Evolutionary conservation across 2,888 invertebrate genomes (phyloP).

Genomic region (Volucella inanis): DNA sequence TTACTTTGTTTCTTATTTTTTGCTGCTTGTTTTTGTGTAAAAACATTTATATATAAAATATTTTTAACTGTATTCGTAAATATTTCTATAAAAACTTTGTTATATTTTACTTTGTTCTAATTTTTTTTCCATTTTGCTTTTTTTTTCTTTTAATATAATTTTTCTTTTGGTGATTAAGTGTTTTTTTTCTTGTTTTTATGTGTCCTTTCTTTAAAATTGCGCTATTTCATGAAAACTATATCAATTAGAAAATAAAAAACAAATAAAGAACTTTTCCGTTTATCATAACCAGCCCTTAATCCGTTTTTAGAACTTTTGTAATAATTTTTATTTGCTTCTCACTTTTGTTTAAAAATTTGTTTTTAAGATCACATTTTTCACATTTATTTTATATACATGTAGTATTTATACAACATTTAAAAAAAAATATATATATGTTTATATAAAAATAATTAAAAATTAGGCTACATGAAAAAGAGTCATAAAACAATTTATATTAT

Average conservation of each 20-base stretch:
- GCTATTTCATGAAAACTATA: constrained; percentile 58
- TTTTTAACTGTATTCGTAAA: constrained; percentile 72
- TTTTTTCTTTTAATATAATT: constrained; percentile 40
- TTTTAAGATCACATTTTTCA: constrained; percentile 71
- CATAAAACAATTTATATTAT: not conserved
- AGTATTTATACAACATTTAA: constrained; percentile 57
- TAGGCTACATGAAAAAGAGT: constrained; percentile 4
- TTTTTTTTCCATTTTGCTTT: constrained; percentile 44
- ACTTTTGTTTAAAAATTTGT: constrained; percentile 75
- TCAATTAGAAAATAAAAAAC: constrained; percentile 22
- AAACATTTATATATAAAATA: constrained; percentile 74
- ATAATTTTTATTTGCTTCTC: constrained; percentile 73
- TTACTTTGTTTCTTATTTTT: constrained; percentile 32
- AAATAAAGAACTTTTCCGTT: constrained; percentile 79
- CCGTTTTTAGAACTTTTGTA: constrained; percentile 38
- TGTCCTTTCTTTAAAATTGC: constrained; percentile 44
- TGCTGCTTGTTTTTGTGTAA: constrained; percentile 68
- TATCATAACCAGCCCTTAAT: constrained; percentile 83
- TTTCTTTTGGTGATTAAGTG: constrained; percentile 43
- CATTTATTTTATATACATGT: constrained; percentile 56
- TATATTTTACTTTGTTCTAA: constrained; percentile 62
- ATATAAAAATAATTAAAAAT: constrained; percentile 23
- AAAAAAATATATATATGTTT: constrained; percentile 6
- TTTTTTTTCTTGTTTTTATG: constrained; percentile 20
- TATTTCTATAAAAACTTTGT: constrained; percentile 71